A percentile compares a stretch with the other conserved stretches of the same genome.
phyloP scores from a whole-genome alignment of 2,888 invertebrate genomes.

The Sympetrum striolatum region DNA sequence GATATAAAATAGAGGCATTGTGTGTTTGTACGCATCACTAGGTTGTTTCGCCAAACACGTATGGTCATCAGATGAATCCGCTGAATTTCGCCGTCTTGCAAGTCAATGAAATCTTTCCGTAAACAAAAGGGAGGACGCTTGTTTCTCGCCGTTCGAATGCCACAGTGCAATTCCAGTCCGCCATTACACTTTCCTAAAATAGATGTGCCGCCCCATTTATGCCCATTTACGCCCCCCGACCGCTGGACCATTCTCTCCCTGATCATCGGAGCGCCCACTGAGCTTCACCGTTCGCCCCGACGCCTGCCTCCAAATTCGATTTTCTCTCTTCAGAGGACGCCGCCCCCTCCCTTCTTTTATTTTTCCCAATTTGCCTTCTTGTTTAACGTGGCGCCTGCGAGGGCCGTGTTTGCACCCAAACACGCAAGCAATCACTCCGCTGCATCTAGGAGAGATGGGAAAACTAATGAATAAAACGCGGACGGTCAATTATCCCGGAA shows the following conservation, averaged over 20 bases:
- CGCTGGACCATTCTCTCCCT: background rate
- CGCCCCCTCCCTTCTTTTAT: background rate
- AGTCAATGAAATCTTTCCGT: background rate
- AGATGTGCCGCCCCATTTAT: background rate
- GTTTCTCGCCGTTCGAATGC: background rate
- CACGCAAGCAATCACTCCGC: slow-evolving; percentile 18
- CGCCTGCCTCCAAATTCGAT: slow-evolving; percentile 18
- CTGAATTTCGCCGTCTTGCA: background rate
- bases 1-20: no score
- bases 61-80: no score
- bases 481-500: no score
- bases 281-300: slow-evolving; percentile 3
- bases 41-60: no score
- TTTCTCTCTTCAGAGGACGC: background rate
- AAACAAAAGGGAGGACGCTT: background rate
- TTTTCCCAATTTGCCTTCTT: slow-evolving; percentile 22
- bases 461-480: no score
- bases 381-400: slow-evolving; percentile 4
- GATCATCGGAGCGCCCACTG: slow-evolving; percentile 8
- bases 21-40: no score
- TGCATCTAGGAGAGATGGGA: background rate
- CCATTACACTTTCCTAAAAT: background rate
- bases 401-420: slow-evolving; percentile 18
- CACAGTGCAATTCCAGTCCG: background rate
- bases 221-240: background rate